Evolutionary conservation across 1,140 invertebrate species (phyloP).

Genomic region (Pygmarrhopalites habei): DNA sequence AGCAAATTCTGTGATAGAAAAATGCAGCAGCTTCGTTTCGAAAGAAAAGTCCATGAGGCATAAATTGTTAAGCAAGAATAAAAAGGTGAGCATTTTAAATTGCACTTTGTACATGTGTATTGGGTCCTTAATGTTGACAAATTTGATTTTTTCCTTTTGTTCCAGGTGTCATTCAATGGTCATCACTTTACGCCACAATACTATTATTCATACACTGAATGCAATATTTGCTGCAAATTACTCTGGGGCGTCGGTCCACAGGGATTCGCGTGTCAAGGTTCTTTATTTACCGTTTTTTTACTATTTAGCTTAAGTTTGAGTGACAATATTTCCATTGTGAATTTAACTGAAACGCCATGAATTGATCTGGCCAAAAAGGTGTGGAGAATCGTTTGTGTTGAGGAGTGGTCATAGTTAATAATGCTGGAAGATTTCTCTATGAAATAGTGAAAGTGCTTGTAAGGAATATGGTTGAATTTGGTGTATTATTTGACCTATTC

Average conservation of each 20-base stretch:
- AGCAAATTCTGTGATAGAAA: constrained; percentile 51
- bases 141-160: constrained; percentile 12
- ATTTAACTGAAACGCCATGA: no score
- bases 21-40: constrained; percentile 68
- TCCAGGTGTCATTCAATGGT: constrained; percentile 62
- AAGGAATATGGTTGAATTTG: no score
- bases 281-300: not conserved
- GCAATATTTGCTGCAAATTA: constrained; percentile 84
- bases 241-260: constrained; percentile 91
- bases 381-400: no score
- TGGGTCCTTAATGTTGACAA: not conserved
- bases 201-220: constrained; percentile 80
- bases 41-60: constrained; percentile 73
- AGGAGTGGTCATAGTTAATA: no score
- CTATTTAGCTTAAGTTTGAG: no score
- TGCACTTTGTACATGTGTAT: not conserved
- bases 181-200: constrained; percentile 84
- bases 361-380: no score
- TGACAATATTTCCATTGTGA: no score
- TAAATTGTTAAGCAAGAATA: constrained; percentile 59
- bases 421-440: no score
- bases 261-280: constrained; percentile 51
- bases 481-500: no score
- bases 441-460: no score
- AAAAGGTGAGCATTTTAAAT: constrained; percentile 52